Evolutionary conservation across 2,797 vertebrate species (phyloP).

Genomic region (Lophotriccus pileatus): DNA sequence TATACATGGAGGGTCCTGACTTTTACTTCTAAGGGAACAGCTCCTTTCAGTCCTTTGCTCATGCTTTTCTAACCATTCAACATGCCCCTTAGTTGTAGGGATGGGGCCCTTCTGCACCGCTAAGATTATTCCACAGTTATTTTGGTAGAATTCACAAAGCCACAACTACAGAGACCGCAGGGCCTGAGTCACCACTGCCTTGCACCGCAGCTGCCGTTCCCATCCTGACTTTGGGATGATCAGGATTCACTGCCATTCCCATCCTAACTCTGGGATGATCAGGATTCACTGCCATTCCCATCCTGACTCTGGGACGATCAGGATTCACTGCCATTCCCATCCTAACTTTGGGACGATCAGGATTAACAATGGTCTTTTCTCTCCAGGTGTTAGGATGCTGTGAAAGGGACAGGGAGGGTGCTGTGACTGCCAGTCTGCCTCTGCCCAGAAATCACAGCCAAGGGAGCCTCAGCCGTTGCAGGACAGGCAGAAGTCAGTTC

Average conservation of each 20-base stretch:
- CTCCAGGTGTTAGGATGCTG: not conserved
- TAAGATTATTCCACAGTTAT: not conserved
- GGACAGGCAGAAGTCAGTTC: not conserved
- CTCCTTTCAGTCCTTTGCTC: not conserved
- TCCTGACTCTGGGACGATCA: not conserved
- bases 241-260: not conserved
- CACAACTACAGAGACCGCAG: not conserved
- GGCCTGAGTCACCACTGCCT: not conserved
- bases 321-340: not conserved
- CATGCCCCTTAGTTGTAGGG: not conserved
- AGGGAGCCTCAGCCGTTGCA: not conserved
- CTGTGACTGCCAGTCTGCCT: not conserved
- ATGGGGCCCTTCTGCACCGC: not conserved
- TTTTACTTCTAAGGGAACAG: not conserved
- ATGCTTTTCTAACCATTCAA: not conserved
- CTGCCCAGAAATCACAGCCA: not conserved
- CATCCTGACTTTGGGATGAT: not conserved
- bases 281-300: not conserved
- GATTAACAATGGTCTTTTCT: not conserved
- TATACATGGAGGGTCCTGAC: not conserved
- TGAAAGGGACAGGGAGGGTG: not conserved
- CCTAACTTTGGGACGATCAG: not conserved
- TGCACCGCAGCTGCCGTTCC: rapidly evolving
- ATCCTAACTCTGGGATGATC: not conserved
- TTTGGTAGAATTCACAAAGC: not conserved